Base-by-base conservation (phyloP, 2,113 vertebrate species). In the Cavia aperea region DNA sequence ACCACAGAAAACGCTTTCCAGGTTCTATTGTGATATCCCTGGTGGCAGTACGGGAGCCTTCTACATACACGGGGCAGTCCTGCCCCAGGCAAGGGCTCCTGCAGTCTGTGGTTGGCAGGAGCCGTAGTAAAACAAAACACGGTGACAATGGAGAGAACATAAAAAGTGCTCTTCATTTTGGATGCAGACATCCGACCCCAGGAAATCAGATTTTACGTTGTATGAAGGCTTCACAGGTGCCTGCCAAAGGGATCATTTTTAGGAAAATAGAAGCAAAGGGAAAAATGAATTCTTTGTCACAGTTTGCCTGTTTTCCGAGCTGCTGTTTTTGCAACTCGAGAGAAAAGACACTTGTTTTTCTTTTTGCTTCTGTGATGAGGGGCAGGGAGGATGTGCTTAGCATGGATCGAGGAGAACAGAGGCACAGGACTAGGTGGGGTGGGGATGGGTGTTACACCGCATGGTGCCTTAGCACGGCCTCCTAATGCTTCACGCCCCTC, bases 381-480 rank as follows among this genome's bases (percentile, higher is more conserved):
- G 36, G 3, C 43, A 8, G 36, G 12, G 68, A 66, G 56, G 68
- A 54, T 12, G 1, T 7, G n/a, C 43, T 51, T 23, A 4, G 72
- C 0, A 1, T 18, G 5, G 43, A 29, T 4, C 5, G n/a, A 24
- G 86, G 13, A 82, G n/a, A 39, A 26, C 24, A 14, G 7, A 18
- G 0, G 15, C 4, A 2, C 2, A 11, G 85, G 49, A 13, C 18
- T 2, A 21, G n/a, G 46, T 2, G 11, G 16, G 56, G 18, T 58
- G 56, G 7, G 4, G 26, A 54, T 12, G 0, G 46, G 21, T 2
- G 4, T n/a, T 19, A 18, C 16, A 43, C 4, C 2, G 16, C 14
- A 0, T 2, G 13, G 62, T 7, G 46, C 1, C 4, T 19, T 1
- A 11, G 39, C 0, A 0, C 29, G 2, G n/a, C 6, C 1, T 5